These are phyloP conservation scores for Sanderia malayensis DNA, from an alignment of 30 jellyfish, hydroid and myxozoan genomes.

Conservation along the genomic window DNA sequence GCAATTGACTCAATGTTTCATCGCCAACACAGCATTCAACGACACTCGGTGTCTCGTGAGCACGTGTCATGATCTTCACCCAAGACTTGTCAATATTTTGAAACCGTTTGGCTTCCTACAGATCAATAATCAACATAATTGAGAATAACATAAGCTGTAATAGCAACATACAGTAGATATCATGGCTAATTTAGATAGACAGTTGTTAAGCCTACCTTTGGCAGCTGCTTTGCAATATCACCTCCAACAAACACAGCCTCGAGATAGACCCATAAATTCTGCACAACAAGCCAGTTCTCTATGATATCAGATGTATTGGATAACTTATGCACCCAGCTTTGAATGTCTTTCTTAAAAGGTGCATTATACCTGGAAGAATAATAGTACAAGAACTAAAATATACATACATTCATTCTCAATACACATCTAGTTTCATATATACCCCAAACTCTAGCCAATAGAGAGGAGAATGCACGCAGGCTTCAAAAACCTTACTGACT, in stretches of 20 bases:
- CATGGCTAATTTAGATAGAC: neutral
- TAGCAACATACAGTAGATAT: neutral
- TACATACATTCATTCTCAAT: too few relatives aligned
- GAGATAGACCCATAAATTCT: conserved; percentile 92
- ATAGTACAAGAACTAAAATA: too few relatives aligned
- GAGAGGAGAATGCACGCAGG: too few relatives aligned
- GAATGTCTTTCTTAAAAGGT: conserved; percentile 96
- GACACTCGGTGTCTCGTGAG: conserved; percentile 93
- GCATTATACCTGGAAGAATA: conserved; percentile 98
- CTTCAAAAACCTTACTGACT: too few relatives aligned
- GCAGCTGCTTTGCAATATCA: conserved; percentile 96
- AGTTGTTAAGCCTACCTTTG: conserved; percentile 67
- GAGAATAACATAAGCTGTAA: neutral
- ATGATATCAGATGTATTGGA: conserved; percentile 96
- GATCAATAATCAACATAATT: neutral
- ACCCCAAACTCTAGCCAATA: too few relatives aligned
- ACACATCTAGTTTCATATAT: too few relatives aligned
- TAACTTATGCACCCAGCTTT: conserved; percentile 90
- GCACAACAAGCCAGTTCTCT: conserved; percentile 98
- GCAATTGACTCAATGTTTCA: conserved; percentile 91
- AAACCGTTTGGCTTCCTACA: conserved; percentile 95
- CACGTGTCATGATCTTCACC: conserved; percentile 98
- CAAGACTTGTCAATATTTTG: conserved; percentile 97
- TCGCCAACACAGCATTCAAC: conserved; percentile 99
- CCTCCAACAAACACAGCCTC: conserved; percentile 99